A percentile compares a stretch with the other conserved stretches of the same genome.
Conservation (phyloP, 2,888 invertebrate species). For the Acrobasis repandana region DNA sequence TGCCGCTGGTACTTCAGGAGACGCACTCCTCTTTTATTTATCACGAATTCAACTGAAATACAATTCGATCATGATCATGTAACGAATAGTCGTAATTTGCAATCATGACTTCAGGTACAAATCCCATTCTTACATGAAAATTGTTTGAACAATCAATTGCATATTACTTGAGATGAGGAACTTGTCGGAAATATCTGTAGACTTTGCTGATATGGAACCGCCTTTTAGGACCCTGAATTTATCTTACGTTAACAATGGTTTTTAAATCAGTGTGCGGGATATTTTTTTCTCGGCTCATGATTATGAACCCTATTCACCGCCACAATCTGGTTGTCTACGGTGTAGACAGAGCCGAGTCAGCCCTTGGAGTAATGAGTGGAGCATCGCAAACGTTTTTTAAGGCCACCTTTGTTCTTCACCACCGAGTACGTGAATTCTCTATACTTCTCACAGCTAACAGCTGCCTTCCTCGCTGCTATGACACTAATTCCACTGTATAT, state of each 20-base stretch:
- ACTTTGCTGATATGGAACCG: no score
- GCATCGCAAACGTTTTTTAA: background rate
- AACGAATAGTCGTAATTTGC: background rate
- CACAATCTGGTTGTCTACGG: background rate
- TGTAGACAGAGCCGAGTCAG: background rate
- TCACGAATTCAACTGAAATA: constrained; percentile 30
- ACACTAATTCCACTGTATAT: constrained; percentile 1
- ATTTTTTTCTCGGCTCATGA: background rate
- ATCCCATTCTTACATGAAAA: background rate
- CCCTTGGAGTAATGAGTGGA: background rate
- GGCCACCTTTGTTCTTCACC: background rate
- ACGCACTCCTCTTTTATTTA: constrained; percentile 36
- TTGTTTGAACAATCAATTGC: no score
- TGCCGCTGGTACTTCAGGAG: constrained; percentile 36
- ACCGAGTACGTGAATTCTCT: background rate
- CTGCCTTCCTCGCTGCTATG: background rate
- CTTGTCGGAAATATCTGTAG: no score
- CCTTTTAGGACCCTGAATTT: no score
- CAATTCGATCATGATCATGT: background rate
- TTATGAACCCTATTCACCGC: background rate
- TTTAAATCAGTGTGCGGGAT: background rate
- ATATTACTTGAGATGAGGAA: no score
- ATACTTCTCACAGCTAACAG: background rate
- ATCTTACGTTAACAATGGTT: no score
- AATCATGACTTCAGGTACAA: background rate